Evolutionary conservation across 92 coral and sea anemone genomes (phyloP).

Genomic region (Blastomussa wellsi): DNA sequence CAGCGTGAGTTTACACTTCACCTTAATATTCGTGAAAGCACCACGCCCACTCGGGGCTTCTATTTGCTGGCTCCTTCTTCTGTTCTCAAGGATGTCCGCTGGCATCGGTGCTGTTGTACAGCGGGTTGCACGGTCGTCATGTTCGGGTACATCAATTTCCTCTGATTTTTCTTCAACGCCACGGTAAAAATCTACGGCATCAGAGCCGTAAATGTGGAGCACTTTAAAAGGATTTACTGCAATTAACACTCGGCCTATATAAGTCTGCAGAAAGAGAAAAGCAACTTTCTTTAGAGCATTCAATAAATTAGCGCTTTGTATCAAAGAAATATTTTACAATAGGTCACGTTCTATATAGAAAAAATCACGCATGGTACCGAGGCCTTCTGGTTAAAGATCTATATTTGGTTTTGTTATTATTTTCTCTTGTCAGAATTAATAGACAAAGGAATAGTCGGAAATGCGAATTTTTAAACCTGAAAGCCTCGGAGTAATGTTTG

Average conservation of each 20-base stretch:
- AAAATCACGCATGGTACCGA: too few relatives aligned
- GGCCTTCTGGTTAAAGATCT: too few relatives aligned
- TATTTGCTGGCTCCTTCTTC: constrained; percentile 24
- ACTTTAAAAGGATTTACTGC: constrained; percentile 89
- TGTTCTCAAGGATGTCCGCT: constrained; percentile 19
- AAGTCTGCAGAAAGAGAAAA: constrained; percentile 55
- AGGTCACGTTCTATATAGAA: too few relatives aligned
- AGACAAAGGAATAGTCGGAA: too few relatives aligned
- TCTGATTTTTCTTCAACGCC: constrained; percentile 25
- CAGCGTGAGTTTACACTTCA: not conserved
- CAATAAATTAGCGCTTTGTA: not conserved
- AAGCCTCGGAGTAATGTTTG: too few relatives aligned
- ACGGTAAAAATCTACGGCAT: constrained; percentile 67
- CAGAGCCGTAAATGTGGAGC: constrained; percentile 68
- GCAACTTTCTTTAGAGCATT: not conserved
- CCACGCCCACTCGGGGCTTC: not conserved
- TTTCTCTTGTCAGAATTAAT: too few relatives aligned
- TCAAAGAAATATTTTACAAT: too few relatives aligned
- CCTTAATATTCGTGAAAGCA: constrained; percentile 17
- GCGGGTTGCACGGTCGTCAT: constrained; percentile 40
- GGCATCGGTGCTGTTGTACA: constrained; percentile 46
- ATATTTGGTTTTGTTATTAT: too few relatives aligned
- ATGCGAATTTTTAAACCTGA: too few relatives aligned
- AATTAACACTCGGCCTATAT: constrained; percentile 91
- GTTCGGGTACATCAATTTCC: constrained; percentile 12